Conservation (phyloP, 2,113 vertebrate species). For the Capreolus pygargus region DNA sequence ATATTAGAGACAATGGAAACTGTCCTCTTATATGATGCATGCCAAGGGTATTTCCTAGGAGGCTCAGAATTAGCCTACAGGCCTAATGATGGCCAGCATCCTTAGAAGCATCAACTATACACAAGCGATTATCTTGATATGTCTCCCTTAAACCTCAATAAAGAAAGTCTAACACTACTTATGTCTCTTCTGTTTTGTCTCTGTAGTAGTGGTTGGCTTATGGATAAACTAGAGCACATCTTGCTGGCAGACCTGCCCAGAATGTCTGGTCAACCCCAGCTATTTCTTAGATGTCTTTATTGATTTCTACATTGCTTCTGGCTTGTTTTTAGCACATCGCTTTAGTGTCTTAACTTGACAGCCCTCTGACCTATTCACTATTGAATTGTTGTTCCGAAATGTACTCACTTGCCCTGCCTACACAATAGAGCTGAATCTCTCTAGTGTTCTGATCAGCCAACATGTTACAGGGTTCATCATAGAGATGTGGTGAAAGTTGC, state of each 20-base stretch:
- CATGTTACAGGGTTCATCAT: background rate
- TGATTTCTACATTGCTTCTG: constrained; percentile 62
- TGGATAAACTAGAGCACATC: background rate
- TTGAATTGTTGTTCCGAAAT: constrained; percentile 37
- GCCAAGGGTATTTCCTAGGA: background rate
- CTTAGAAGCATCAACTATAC: background rate
- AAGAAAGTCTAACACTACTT: background rate
- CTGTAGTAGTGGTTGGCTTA: background rate
- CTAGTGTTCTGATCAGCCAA: background rate
- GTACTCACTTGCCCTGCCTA: constrained; percentile 17
- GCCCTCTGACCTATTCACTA: constrained; percentile 57
- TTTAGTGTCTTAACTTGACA: constrained; percentile 57
- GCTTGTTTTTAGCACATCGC: constrained; percentile 58
- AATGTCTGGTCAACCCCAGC: background rate
- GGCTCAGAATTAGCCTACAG: background rate
- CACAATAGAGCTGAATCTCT: constrained; percentile 18
- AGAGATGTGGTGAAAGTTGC: background rate
- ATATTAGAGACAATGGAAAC: background rate
- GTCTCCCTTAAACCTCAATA: background rate
- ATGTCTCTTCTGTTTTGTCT: background rate
- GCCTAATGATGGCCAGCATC: background rate
- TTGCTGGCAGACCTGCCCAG: background rate
- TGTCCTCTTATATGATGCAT: background rate
- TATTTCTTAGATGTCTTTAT: constrained; percentile 60
- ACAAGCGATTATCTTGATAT: background rate